Evolutionary conservation across 2,113 vertebrate species (phyloP).

Genomic region (Aramus guarauna): DNA sequence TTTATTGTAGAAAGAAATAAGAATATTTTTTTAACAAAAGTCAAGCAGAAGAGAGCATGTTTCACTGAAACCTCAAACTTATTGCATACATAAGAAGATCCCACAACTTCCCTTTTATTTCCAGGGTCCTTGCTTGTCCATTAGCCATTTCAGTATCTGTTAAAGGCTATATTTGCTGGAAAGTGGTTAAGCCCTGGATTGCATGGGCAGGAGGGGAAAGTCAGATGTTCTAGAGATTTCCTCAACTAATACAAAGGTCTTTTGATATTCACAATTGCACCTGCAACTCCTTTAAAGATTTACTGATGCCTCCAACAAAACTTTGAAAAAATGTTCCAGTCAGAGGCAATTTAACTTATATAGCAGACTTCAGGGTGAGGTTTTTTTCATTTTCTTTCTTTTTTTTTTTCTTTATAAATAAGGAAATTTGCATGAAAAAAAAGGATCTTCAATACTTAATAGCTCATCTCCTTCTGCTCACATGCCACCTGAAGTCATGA

Average conservation of each 20-base stretch:
- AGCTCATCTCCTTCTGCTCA: slow-evolving; percentile 57
- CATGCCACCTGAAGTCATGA: slow-evolving; percentile 54
- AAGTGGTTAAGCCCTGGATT: neutral
- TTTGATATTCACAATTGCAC: neutral
- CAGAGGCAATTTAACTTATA: neutral
- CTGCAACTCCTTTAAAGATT: neutral
- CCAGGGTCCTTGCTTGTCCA: neutral
- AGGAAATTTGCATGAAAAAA: neutral
- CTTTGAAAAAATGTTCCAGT: neutral
- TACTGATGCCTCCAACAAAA: neutral
- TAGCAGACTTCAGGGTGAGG: neutral
- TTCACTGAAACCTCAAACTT: neutral
- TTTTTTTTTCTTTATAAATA: neutral
- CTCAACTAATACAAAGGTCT: neutral
- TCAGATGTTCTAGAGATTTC: neutral
- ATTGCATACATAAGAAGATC: neutral
- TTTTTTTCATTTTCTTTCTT: neutral
- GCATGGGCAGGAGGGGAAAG: neutral
- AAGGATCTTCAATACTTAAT: neutral
- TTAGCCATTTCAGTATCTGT: neutral
- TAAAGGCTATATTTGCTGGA: neutral
- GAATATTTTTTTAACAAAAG: neutral
- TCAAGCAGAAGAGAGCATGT: neutral
- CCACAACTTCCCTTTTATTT: neutral
- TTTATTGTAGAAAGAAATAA: neutral